These are phyloP conservation scores for Perdita meconis DNA, from an alignment of 2,888 invertebrate species.

Conservation along the genomic window DNA sequence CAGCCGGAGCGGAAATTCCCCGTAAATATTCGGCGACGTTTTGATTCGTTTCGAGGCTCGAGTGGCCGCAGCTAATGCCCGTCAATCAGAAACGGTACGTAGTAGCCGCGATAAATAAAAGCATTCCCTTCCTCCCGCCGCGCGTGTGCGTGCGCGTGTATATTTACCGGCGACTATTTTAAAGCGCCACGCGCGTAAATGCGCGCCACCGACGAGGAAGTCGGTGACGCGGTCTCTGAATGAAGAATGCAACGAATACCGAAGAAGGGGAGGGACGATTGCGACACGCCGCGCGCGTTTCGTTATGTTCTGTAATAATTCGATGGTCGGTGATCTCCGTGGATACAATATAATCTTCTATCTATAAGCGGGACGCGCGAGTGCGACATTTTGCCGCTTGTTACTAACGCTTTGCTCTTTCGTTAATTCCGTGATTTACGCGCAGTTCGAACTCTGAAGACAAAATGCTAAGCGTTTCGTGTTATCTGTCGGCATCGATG, in stretches of 20 bases:
- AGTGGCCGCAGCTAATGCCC: slow-evolving; percentile 37
- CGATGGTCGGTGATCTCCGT: slow-evolving; percentile 31
- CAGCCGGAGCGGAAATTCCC: slow-evolving; percentile 23
- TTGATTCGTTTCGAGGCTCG: slow-evolving; percentile 28
- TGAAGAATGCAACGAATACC: slow-evolving; percentile 55
- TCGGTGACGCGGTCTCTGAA: slow-evolving; percentile 32
- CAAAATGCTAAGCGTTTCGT: not conserved
- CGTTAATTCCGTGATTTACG: slow-evolving; percentile 3
- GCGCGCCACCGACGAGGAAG: slow-evolving; percentile 40
- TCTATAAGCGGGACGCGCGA: slow-evolving; percentile 13
- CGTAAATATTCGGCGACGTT: slow-evolving; percentile 45
- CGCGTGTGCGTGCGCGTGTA: slow-evolving; percentile 24
- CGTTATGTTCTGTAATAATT: slow-evolving; percentile 38
- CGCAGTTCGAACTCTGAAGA: not conserved
- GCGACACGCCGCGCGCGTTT: slow-evolving; percentile 34
- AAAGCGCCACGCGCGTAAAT: slow-evolving; percentile 51
- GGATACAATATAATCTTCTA: slow-evolving; percentile 7
- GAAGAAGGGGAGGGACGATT: slow-evolving; percentile 17
- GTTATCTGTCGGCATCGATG: not conserved
- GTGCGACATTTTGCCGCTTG: too few species aligned
- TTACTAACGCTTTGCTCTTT: too few species aligned
- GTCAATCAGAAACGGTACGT: slow-evolving; percentile 42
- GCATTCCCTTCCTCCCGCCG: slow-evolving; percentile 10
- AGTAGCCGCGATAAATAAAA: slow-evolving; percentile 50
- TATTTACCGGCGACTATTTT: slow-evolving; percentile 62